Base-by-base conservation (phyloP, 2,113 vertebrate species). In the Oryzias melastigma region DNA sequence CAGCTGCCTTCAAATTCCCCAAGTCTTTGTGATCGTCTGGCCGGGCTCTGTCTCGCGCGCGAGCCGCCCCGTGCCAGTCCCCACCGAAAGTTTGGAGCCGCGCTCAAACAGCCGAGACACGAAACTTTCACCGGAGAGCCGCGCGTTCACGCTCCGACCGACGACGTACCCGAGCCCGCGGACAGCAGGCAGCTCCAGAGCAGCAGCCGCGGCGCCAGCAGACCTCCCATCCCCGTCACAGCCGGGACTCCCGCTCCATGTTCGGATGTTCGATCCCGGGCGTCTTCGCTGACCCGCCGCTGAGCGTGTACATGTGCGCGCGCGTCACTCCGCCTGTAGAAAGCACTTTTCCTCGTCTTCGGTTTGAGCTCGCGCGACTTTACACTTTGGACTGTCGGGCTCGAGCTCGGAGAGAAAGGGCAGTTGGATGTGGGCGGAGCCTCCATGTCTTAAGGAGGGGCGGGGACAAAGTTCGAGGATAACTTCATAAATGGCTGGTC, bases 171-270 rank as follows among this genome's bases (percentile, higher is more conserved):
- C 66, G 82, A 22, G 76, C 71, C 77, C 72, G 75, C 62, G 68
- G 75, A 57, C 73, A 83, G 44, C 67, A 88, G 64, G 47, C 76
- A 78, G 51, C 65, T 82, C 77, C 73, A 78, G 41, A 91, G 75
- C 71, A 88, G 71, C 43, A 86, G 29, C 63, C 45, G 20, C 62
- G 35, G 42, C 65, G 46, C 15, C 35, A 86, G 75, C 73, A 84
- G 68, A 77, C 54, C 71, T 64, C 77, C 84, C 90, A 91, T 90
- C 76, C 65, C 88, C 63, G 52, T 82, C 58, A 87, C 22, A 82
- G 60, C 73, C 81, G 65, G 57, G 61, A 51, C 58, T 81, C 62
- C 69, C 73, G 40, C 73, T 84, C 85, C 86, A 90, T 89, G 35
- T 45, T 83, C 57, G 47, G 35, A 20, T 14, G 15, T 49, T 47